Evolutionary conservation across 2,888 invertebrate genomes (phyloP).

Genomic region (Spilosoma lubricipeda): DNA sequence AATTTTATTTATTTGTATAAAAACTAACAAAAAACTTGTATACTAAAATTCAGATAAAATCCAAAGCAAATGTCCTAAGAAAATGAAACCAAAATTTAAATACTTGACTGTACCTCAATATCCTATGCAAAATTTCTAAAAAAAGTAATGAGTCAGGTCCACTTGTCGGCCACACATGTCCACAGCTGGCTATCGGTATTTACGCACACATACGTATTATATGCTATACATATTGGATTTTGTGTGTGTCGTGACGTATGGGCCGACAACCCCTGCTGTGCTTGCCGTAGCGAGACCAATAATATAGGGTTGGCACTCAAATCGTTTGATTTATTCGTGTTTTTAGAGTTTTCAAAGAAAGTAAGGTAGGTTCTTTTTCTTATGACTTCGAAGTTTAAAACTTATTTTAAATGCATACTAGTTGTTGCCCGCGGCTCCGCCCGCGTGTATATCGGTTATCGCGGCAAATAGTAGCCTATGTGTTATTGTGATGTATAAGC

Average conservation of each 20-base stretch:
- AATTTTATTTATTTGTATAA: no score
- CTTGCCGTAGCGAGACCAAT: constrained; percentile 51
- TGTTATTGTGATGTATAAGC: no score
- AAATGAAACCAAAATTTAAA: neutral
- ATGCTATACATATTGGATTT: constrained; percentile 15
- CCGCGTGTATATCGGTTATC: no score
- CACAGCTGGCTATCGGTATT: constrained; percentile 61
- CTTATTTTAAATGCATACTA: no score
- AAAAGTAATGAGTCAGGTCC: constrained; percentile 39
- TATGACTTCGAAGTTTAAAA: neutral
- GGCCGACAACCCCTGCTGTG: constrained; percentile 71
- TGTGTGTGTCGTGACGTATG: constrained; percentile 61
- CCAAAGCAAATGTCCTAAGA: neutral
- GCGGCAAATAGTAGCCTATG: no score
- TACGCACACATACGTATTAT: constrained; percentile 37
- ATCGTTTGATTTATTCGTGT: neutral
- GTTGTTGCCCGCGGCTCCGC: no score
- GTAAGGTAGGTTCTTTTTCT: no score
- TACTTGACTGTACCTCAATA: constrained; percentile 6
- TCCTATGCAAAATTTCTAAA: constrained; percentile 39
- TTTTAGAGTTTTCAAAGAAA: constrained; percentile 6
- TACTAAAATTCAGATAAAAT: neutral
- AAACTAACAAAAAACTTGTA: no score
- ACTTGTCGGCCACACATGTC: constrained; percentile 56
- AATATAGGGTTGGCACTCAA: constrained; percentile 54